These are phyloP conservation scores for Antigone vipio DNA, from an alignment of 2,113 vertebrate species.

Conservation along the genomic window DNA sequence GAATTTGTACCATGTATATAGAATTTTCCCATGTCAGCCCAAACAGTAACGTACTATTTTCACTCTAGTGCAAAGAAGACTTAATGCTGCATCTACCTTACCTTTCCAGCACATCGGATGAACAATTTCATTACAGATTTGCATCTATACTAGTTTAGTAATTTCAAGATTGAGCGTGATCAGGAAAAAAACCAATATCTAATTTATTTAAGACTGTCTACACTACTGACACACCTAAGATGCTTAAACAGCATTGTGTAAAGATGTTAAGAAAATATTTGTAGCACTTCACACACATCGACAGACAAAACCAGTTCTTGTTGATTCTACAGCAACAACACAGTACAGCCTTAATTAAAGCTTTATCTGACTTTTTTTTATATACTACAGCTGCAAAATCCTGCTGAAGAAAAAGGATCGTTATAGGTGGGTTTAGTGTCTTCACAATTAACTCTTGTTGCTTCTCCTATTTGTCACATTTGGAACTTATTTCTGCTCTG, in stretches of 20 bases:
- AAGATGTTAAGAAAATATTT: constrained; percentile 76
- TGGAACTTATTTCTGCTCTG: constrained; percentile 55
- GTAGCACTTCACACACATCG: constrained; percentile 66
- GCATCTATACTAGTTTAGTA: constrained; percentile 44
- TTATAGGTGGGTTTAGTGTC: constrained; percentile 69
- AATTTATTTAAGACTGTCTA: constrained; percentile 69
- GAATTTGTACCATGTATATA: background rate
- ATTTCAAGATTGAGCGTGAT: constrained; percentile 35
- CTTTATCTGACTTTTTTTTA: constrained; percentile 65
- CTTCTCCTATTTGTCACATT: constrained; percentile 69
- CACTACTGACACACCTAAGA: constrained; percentile 60
- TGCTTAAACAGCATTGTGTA: constrained; percentile 68
- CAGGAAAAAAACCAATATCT: constrained; percentile 23
- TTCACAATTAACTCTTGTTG: constrained; percentile 71
- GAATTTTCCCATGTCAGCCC: background rate
- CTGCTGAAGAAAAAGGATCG: constrained; percentile 63
- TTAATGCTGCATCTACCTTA: background rate
- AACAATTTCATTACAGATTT: background rate
- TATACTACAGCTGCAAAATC: constrained; percentile 62
- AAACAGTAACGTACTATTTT: background rate
- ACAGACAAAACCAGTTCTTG: constrained; percentile 71
- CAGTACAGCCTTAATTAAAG: constrained; percentile 68
- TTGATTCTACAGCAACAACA: constrained; percentile 65
- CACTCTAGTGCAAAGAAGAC: background rate
- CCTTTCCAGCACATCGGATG: background rate